Base-by-base conservation (phyloP, 2,888 invertebrate genomes). In the Lithophane socia region DNA sequence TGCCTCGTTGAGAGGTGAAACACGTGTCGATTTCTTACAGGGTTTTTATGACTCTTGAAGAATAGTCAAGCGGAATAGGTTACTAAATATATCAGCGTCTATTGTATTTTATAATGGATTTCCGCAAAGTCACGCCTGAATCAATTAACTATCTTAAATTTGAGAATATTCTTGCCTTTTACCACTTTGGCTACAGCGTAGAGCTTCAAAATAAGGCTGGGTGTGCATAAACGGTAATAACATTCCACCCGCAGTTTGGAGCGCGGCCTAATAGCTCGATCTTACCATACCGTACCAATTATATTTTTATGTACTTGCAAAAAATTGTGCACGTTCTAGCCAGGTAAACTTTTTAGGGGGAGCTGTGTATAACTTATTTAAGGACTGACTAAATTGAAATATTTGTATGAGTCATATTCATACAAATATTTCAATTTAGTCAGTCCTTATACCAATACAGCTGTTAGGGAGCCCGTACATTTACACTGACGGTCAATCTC, bases 221-320 rank as follows among this genome's bases (percentile, higher is more conserved):
- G 85, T 83, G 60, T 71, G 73, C 85, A 85, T 85, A 85, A 82
- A 77, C 60, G 77, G 73, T 82, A 68, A 85, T 85, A 77, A 70
- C 70, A 68, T 85, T 82, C 60, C 67, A 16, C 24, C 56, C 66
- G 73, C 78, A 52, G 82, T 90, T 88, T 90, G 90, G 90, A 89
- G 68, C 78, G 66, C 37, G 42, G 87, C 90, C 90, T 88, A 90
- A 90, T 87, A 85, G 89, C 82, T 54, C 54, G 77, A 70, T 79
- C 78, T 77, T 69, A 78, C 82, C 73, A 47, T 8, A 49, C 64
- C 44, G 60, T 21, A 60, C 82, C 82, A 71, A 85, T 85, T 82
- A 79, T 74, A 80, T 80, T 65, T 79, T 73, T 60, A 80, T 80
- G 18, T 42, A 60, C 73, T 52, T 73, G 44, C 21, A 4, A 52